Percentiles rank a stretch among this genome's conserved stretches.
Evolutionary conservation across 2,113 vertebrate genomes (phyloP).

Genomic region (Phylloscopus trochiloides): DNA sequence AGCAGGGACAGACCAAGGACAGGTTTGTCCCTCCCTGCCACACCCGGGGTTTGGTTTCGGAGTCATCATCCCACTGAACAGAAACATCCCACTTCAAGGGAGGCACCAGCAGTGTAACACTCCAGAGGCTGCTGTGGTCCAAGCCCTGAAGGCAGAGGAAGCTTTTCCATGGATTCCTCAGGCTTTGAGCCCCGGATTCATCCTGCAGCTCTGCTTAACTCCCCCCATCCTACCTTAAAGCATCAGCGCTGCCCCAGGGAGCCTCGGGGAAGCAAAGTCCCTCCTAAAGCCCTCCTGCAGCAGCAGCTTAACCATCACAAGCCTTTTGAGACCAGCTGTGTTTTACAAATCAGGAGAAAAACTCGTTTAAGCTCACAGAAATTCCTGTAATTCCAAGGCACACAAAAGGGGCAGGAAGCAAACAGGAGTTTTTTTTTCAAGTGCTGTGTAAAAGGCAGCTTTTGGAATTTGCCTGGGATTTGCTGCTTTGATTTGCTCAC

Average conservation of each 20-base stretch:
- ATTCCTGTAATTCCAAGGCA: not conserved
- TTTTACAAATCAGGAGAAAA: not conserved
- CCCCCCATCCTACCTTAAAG: not conserved
- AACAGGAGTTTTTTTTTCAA: not conserved
- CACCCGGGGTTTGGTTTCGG: not conserved
- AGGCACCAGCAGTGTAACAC: not conserved
- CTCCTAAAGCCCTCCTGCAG: not conserved
- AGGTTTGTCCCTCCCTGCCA: not conserved
- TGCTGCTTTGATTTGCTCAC: not conserved
- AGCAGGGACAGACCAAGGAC: not conserved
- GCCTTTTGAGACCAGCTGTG: not conserved
- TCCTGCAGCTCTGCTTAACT: not conserved
- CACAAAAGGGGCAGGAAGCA: not conserved
- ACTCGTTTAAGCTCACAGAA: not conserved
- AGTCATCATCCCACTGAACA: not conserved
- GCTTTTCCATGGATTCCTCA: not conserved
- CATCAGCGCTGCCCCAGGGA: not conserved
- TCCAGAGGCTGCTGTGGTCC: not conserved
- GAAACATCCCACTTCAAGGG: not conserved
- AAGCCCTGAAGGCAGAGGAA: not conserved
- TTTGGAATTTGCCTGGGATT: not conserved
- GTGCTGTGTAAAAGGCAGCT: not conserved
- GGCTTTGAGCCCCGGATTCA: not conserved
- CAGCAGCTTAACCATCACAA: not conserved
- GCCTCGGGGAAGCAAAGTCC: not conserved